phyloP scores from a whole-genome alignment of 1,140 invertebrate species.

The Panonychus citri region DNA sequence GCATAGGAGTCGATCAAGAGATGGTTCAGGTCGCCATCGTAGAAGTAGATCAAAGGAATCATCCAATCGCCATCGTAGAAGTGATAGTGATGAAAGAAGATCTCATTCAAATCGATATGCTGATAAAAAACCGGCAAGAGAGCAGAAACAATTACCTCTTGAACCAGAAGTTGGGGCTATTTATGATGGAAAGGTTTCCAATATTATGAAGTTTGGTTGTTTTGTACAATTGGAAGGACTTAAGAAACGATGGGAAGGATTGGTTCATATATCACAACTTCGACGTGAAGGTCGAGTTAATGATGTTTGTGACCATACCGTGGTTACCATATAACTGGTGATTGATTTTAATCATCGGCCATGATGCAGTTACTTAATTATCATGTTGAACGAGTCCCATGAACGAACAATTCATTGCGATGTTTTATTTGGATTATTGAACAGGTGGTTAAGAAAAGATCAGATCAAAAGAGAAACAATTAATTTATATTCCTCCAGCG shows the following conservation, averaged over 20 bases:
- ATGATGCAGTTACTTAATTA: too few relatives aligned
- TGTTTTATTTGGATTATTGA: too few relatives aligned
- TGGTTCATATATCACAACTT: constrained; percentile 92
- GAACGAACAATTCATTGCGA: too few relatives aligned
- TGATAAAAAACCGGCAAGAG: not conserved
- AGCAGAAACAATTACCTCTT: constrained; percentile 8
- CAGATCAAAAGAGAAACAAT: too few relatives aligned
- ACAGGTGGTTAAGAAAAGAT: too few relatives aligned
- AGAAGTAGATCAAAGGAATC: constrained; percentile 19
- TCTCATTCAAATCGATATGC: not conserved
- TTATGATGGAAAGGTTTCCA: constrained; percentile 79
- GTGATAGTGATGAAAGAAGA: constrained; percentile 4
- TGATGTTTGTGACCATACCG: constrained; percentile 78
- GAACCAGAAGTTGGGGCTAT: constrained; percentile 29
- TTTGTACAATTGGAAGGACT: constrained; percentile 89
- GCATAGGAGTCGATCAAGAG: not conserved
- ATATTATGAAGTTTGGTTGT: constrained; percentile 88
- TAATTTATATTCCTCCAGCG: too few relatives aligned
- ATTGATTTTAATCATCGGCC: too few relatives aligned
- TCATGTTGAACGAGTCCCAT: too few relatives aligned
- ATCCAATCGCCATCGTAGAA: constrained; percentile 14
- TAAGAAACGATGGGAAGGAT: constrained; percentile 60
- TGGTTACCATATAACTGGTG: too few relatives aligned
- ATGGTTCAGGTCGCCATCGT: constrained; percentile 1
- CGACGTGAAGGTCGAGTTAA: constrained; percentile 76